These are phyloP conservation scores for Pseudomyrmex flavicornis DNA, from an alignment of 1,140 invertebrate genomes.

Conservation along the genomic window DNA sequence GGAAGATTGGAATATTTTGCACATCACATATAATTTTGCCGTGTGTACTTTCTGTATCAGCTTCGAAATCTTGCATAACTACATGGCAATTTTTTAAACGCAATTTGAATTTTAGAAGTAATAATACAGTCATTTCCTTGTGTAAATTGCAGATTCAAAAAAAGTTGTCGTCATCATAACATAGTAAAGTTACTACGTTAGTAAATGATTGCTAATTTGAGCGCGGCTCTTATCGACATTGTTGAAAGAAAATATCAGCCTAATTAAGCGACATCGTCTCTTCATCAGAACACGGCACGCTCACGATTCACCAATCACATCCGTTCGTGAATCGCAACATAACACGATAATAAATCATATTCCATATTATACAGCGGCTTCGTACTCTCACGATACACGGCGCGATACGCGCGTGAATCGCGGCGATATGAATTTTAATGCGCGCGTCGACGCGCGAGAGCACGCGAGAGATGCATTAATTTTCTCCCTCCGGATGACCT, in stretches of 20 bases:
- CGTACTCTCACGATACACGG: conserved; percentile 45
- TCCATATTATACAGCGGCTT: conserved; percentile 17
- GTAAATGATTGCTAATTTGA: background rate
- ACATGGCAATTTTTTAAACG: background rate
- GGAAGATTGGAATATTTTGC: conserved; percentile 32
- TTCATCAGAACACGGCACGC: conserved; percentile 51
- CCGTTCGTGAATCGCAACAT: conserved; percentile 25
- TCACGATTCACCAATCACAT: conserved; percentile 22
- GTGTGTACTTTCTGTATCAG: background rate
- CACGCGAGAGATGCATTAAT: conserved; percentile 51
- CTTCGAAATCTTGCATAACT: background rate
- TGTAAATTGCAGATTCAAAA: no score
- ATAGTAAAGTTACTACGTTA: background rate
- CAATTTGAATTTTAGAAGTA: no score
- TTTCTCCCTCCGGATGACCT: conserved; percentile 9
- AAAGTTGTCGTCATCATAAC: no score
- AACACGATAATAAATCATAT: conserved; percentile 41
- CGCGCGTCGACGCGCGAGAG: background rate
- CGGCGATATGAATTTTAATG: conserved; percentile 50
- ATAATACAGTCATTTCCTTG: no score
- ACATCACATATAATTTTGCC: conserved; percentile 20
- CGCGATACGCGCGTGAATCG: conserved; percentile 42
- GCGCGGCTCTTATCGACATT: background rate
- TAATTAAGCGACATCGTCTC: conserved; percentile 52
- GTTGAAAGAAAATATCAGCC: background rate